Conservation (phyloP, 2,888 invertebrate genomes). For the Acleris holmiana region DNA sequence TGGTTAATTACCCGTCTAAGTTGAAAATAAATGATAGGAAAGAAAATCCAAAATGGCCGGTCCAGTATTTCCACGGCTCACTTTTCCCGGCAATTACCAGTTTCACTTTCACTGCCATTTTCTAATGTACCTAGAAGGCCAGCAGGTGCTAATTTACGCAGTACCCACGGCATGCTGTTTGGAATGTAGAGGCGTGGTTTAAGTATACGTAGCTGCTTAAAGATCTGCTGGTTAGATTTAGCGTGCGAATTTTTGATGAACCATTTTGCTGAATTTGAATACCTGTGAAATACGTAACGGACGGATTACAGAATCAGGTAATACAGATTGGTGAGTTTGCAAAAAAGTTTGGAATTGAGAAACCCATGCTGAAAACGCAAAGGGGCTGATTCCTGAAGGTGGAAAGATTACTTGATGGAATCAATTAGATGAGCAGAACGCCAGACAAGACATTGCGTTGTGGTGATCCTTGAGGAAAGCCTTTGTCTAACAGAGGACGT, state of each 20-base stretch:
- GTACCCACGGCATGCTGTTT: slow-evolving; percentile 46
- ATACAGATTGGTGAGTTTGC: neutral
- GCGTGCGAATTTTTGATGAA: slow-evolving; percentile 10
- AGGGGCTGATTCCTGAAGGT: too few species aligned
- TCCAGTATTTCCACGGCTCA: slow-evolving; percentile 53
- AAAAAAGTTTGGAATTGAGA: too few species aligned
- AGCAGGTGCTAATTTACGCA: slow-evolving; percentile 44
- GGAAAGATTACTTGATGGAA: too few species aligned
- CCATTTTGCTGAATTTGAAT: neutral
- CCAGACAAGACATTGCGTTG: too few species aligned
- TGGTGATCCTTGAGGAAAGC: too few species aligned
- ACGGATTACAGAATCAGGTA: neutral
- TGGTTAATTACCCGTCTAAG: neutral
- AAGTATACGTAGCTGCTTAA: slow-evolving; percentile 40
- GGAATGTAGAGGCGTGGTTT: slow-evolving; percentile 53
- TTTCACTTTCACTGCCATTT: slow-evolving; percentile 72
- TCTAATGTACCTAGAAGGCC: slow-evolving; percentile 49
- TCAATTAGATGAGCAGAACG: too few species aligned
- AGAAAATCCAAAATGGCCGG: slow-evolving; percentile 62
- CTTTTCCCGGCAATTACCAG: slow-evolving; percentile 70
- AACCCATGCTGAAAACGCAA: too few species aligned
- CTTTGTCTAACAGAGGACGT: too few species aligned
- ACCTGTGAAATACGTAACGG: neutral
- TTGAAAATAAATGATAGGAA: slow-evolving; percentile 56
- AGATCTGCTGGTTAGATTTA: slow-evolving; percentile 3